Base-by-base conservation (phyloP, 2,797 vertebrate genomes). In the Nannoperca obscura region DNA sequence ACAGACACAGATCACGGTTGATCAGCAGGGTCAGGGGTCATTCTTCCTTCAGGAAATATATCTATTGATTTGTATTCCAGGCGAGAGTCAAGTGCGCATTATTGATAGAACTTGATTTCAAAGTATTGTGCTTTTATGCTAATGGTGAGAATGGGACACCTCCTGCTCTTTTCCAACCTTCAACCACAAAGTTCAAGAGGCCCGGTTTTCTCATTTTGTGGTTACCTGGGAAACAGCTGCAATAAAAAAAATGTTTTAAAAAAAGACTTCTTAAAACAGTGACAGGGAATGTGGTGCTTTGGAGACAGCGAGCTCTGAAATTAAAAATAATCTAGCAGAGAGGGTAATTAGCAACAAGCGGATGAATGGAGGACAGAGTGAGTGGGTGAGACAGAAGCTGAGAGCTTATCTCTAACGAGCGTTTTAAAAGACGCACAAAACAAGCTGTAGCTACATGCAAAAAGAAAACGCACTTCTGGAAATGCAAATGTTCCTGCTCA, bases 311-410 rank as follows among this genome's bases (percentile, higher is more conserved):
- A 72, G 88, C 84, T 90, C 89, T 91, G 89, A 91, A 91, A 91
- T 91, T 81, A 88, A 92, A 93, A 92, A 88, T 84, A 91, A 93
- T 92, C 74, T 86, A 90, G 88, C 89, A 87, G 76, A 86, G 85
- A 83, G 63, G 76, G 88, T 90, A 93, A 94, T 94, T 93, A 94
- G 84, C 85, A 76, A 86, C 72, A 76, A 84, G 88, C 49, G 44
- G 32, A 74, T 81, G 63, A 89, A 87, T 61, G 61, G 63, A 82
- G 76, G 63, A 71, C 47, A 53, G 71, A 19, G 79, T 32, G 76
- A 55, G 88, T 84, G 85, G 63, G 76, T 73, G 78, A 62, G 46
- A 54, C 67, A 86, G 82, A 74, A 78, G 84, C 47, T 65, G 30
- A 74, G 53, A 80, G 84, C 76, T 82, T 82, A 84, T 91, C 79